Percentiles rank a stretch among this genome's conserved stretches.
Evolutionary conservation across 1,140 invertebrate species (phyloP).

Genomic region (Macrostomum lignano): DNA sequence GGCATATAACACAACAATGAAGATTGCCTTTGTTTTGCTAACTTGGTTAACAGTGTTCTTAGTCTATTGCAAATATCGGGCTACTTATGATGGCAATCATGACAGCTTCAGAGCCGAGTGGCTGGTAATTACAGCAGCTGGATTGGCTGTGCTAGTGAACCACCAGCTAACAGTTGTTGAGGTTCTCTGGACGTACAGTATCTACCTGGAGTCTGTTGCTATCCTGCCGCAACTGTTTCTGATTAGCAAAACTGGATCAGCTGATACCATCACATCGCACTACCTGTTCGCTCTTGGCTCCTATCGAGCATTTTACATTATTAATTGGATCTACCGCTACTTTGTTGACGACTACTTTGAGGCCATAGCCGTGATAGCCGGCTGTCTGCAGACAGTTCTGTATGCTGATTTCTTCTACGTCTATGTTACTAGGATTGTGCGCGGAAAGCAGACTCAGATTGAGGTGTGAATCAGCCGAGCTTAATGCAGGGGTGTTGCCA

Average conservation of each 20-base stretch:
- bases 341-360: constrained; percentile 73
- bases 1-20: constrained; percentile 83
- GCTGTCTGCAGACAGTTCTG: constrained; percentile 61
- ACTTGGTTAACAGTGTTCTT: constrained; percentile 70
- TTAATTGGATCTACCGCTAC: constrained; percentile 86
- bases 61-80: constrained; percentile 84
- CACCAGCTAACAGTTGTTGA: constrained; percentile 73
- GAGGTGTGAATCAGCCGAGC: background rate
- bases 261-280: constrained; percentile 95
- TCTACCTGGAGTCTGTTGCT: constrained; percentile 92
- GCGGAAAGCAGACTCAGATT: background rate
- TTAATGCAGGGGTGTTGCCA: background rate
- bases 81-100: constrained; percentile 75
- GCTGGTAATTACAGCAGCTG: constrained; percentile 50
- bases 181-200: constrained; percentile 90
- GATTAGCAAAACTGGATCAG: constrained; percentile 92
- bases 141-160: constrained; percentile 66
- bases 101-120: constrained; percentile 94
- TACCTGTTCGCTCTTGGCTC: constrained; percentile 90
- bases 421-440: constrained; percentile 74
- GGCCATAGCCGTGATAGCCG: constrained; percentile 76
- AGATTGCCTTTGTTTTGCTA: constrained; percentile 62
- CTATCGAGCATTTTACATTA: constrained; percentile 72
- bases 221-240: constrained; percentile 92
- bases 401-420: constrained; percentile 99